Evolutionary conservation across 2,797 vertebrate species (phyloP), one percentile per base, ranked within the genome.

Genomic region (Gallinago nigripennis): DNA sequence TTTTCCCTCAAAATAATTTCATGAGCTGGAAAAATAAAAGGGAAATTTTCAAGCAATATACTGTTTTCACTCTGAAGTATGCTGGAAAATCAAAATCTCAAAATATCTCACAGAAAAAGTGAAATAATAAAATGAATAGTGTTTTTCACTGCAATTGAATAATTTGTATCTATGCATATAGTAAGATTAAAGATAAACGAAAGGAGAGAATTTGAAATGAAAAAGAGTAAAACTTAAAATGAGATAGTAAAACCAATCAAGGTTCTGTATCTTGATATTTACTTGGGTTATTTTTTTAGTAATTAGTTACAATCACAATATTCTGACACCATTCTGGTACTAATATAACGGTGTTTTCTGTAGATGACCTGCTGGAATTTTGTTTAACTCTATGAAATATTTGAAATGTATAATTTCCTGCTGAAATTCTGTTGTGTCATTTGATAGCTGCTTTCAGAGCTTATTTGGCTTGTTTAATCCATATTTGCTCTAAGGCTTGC

Each of bases 61-160:
- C 6, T 71, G 43, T 35, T 87, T 91, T 85, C 30, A 33, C 7
- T 54, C 46, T 87, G 60, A 77, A 72, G 9, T 50, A 17, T 3
- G 10, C 16, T 31, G 27, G 64, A 75, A 65, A 94, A 60, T 69
- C 21, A 2, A 24, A 45, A 53, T 63, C 65, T 90, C 31, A 86
- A 85, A 95, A 73, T 88, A 91, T 88, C 88, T 90, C 9, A 33
- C 24, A 33, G n/a, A 45, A 90, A 90, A 57, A 3, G 46, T 82
- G 50, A 76, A 87, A 82, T 80, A 82, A 65, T 87, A 50, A 66
- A 82, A 48, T 37, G 8, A 84, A 86, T 31, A 88, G 66, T 3
- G 16, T 50, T 83, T 96, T 93, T 92, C 33, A 31, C 60, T 89
- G 48, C 41, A 85, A 21, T 65, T 90, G 70, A 93, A 54, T 88